Percentiles rank a stretch among this genome's conserved stretches.
Evolutionary conservation across 2,797 vertebrate species (phyloP).

Genomic region (Mormyrops attenuatus): DNA sequence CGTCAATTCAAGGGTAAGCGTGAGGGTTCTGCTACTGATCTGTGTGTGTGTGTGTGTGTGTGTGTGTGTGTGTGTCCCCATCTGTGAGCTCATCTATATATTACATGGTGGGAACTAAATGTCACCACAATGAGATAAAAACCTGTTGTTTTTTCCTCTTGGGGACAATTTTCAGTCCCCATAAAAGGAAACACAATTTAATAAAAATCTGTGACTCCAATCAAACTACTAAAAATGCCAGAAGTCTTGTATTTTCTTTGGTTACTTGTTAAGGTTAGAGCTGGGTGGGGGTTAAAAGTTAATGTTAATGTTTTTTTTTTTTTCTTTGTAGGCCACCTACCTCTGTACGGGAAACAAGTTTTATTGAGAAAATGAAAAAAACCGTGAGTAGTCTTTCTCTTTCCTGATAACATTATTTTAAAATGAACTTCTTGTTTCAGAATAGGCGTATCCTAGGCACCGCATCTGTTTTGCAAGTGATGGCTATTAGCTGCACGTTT

Average conservation of each 20-base stretch:
- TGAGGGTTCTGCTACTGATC: neutral
- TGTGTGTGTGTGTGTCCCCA: neutral
- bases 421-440: neutral
- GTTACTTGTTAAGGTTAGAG: neutral
- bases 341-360: conserved; percentile 63
- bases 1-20: neutral
- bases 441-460: neutral
- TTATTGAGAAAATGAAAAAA: conserved; percentile 84
- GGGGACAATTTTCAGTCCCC: neutral
- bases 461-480: neutral
- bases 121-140: neutral
- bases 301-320: conserved; percentile 12
- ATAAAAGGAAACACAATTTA: neutral
- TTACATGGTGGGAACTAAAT: neutral
- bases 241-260: neutral
- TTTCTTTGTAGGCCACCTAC: conserved; percentile 52
- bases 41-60: neutral
- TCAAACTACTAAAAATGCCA: neutral
- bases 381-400: conserved; percentile 57
- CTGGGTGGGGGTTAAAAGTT: neutral
- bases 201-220: neutral
- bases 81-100: neutral
- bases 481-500: neutral
- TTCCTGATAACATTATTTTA: neutral
- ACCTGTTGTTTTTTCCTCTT: neutral